Evolutionary conservation across 2,888 invertebrate species (phyloP), one percentile per base, ranked within the genome.

Genomic region (Noctua janthe): DNA sequence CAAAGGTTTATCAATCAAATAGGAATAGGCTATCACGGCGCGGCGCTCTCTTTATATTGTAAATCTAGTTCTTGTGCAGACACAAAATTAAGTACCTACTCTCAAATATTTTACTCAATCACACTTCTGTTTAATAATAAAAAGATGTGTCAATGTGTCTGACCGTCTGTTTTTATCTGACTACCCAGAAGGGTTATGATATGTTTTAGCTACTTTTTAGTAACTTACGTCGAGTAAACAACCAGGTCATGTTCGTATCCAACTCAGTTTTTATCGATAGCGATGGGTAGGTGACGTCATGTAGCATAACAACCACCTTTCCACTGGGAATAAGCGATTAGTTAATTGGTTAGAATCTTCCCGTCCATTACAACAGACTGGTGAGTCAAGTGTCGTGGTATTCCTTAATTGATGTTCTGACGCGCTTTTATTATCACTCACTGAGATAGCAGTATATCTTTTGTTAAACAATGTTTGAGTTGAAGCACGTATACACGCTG

Each of bases 291-390:
- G 82, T 93, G 91, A 91, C 90, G 91, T 92, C 92, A 92, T 85
- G 56, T 64, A 29, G 78, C 82, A 78, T 86, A 85, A 81, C 83
- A 76, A 86, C 85, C 84, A 91, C 90, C 89, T 92, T 92, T 89
- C 88, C 80, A 89, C 87, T 88, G 86, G 82, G 89, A 90, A 91
- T 88, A 89, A 92, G 91, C 89, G 91, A 90, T 92, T 91, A 91
- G 91, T 92, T 95, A 95, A 96, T 95, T 95, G 94, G 92, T 95
- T 92, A 88, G 93, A 92, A 93, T 94, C 92, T 93, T 92, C 91
- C 90, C 90, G 90, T 91, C 94, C 94, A 95, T 95, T 95, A 95
- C 90, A 80, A 75, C 85, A 89, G 88, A 88, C 91, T 85, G 92
- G 91, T 94, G 95, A 95, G 92, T 90, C 91, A 94, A 94, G 94